phyloP scores from a whole-genome alignment of 2,797 vertebrate species.

The Heteromormyrus szaboi region DNA sequence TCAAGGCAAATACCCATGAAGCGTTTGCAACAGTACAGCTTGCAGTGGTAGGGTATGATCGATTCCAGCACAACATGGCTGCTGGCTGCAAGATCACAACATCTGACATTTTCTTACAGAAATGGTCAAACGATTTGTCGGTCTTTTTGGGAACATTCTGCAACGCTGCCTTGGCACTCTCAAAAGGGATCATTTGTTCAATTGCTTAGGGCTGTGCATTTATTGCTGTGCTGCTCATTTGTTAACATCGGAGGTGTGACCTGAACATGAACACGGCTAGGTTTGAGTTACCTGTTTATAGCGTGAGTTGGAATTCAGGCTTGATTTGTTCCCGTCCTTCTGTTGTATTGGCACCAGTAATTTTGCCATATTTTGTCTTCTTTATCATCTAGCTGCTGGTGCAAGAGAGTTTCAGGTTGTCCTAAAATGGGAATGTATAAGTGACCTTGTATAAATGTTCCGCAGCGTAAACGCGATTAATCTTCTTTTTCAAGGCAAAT shows the following conservation, averaged over 20 bases:
- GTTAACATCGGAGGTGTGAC: neutral
- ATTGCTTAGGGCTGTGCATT: neutral
- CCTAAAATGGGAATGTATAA: slow-evolving; percentile 1
- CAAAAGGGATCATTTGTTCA: neutral
- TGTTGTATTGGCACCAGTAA: neutral
- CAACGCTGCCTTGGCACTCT: neutral
- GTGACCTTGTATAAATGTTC: neutral
- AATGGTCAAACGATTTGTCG: neutral
- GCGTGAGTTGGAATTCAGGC: neutral
- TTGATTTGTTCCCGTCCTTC: neutral
- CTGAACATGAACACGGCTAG: neutral
- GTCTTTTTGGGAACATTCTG: neutral
- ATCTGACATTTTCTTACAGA: neutral
- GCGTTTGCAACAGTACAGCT: neutral
- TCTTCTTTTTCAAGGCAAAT: neutral
- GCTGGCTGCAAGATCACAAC: neutral
- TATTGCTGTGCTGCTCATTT: neutral
- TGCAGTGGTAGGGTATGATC: neutral
- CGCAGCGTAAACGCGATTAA: neutral
- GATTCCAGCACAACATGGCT: neutral
- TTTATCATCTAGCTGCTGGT: neutral
- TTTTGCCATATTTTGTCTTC: neutral
- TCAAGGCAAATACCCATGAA: neutral
- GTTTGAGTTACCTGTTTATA: neutral
- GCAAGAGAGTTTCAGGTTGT: neutral